A percentile compares a stretch with the other conserved stretches of the same genome.
Conservation (phyloP, 2,888 invertebrate genomes). For the Lithophane socia region DNA sequence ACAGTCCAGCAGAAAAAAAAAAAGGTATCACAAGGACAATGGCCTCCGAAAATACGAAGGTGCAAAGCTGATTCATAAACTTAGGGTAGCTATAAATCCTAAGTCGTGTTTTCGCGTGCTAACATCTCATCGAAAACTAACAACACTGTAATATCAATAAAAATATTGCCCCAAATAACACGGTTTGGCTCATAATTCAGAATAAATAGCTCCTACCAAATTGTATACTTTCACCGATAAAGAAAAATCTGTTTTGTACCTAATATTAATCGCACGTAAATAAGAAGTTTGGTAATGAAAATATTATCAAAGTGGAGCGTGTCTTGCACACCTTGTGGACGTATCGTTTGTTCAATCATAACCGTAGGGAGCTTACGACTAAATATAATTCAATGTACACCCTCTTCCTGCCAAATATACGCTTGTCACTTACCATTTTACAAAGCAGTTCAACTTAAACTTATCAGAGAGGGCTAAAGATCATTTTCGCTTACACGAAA, state of each 20-base stretch:
- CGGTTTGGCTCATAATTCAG: slow-evolving; percentile 56
- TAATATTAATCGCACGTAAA: slow-evolving; percentile 58
- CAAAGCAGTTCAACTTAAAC: slow-evolving; percentile 56
- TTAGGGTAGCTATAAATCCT: slow-evolving; percentile 42
- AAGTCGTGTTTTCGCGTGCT: slow-evolving; percentile 60
- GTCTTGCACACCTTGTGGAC: slow-evolving; percentile 86
- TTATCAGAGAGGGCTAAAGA: slow-evolving; percentile 73
- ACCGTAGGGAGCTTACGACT: slow-evolving; percentile 86
- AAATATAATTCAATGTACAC: slow-evolving; percentile 90
- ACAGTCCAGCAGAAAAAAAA: slow-evolving; percentile 33
- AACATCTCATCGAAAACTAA: slow-evolving; percentile 53
- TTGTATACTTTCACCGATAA: slow-evolving; percentile 49
- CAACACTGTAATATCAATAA: slow-evolving; percentile 62
- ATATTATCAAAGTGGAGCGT: slow-evolving; percentile 77
- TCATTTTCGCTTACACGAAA: slow-evolving; percentile 61
- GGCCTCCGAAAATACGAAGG: slow-evolving; percentile 36
- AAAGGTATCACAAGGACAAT: slow-evolving; percentile 28
- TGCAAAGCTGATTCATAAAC: slow-evolving; percentile 28
- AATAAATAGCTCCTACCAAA: slow-evolving; percentile 51
- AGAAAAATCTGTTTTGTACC: slow-evolving; percentile 37
- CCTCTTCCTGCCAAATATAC: slow-evolving; percentile 90
- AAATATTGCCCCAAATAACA: slow-evolving; percentile 64
- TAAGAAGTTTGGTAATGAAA: slow-evolving; percentile 68
- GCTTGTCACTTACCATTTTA: slow-evolving; percentile 75
- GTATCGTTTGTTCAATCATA: slow-evolving; percentile 88